These are phyloP conservation scores for Biston stratarius DNA, from an alignment of 2,888 invertebrate genomes.

Conservation along the genomic window DNA sequence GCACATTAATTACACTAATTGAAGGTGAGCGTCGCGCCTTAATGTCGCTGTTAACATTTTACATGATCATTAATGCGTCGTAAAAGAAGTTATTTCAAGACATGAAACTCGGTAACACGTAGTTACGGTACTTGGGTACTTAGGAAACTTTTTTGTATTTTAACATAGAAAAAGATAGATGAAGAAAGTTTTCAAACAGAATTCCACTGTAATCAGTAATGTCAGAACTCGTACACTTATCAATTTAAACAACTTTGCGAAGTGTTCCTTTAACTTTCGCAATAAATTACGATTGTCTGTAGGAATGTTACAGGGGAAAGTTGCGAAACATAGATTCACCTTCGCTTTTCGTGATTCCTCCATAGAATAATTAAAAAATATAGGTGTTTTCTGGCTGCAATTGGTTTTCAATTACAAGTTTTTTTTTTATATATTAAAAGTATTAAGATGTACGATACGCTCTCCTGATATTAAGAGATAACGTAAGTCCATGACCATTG, in stretches of 20 bases:
- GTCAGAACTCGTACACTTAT: constrained; percentile 36
- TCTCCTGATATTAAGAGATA: too few species aligned
- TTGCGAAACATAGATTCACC: constrained; percentile 26
- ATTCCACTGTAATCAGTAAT: constrained; percentile 38
- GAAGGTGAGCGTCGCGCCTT: constrained; percentile 24
- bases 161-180: constrained; percentile 6
- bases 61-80: constrained; percentile 27
- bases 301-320: constrained; percentile 26
- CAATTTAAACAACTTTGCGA: constrained; percentile 44
- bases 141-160: not conserved
- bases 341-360: constrained; percentile 24
- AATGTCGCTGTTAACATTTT: constrained; percentile 26
- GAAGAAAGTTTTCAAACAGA: constrained; percentile 27
- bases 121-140: not conserved
- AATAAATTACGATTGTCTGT: constrained; percentile 41
- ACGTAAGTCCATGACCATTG: too few species aligned
- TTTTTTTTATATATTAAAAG: too few species aligned
- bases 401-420: not conserved
- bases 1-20: constrained; percentile 31
- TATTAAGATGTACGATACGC: too few species aligned
- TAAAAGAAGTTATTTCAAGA: constrained; percentile 20
- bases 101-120: constrained; percentile 3
- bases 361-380: constrained; percentile 11
- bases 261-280: constrained; percentile 38
- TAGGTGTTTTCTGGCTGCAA: constrained; percentile 3